phyloP scores from a whole-genome alignment of 1,140 invertebrate genomes.

The Ceratitis capitata region DNA sequence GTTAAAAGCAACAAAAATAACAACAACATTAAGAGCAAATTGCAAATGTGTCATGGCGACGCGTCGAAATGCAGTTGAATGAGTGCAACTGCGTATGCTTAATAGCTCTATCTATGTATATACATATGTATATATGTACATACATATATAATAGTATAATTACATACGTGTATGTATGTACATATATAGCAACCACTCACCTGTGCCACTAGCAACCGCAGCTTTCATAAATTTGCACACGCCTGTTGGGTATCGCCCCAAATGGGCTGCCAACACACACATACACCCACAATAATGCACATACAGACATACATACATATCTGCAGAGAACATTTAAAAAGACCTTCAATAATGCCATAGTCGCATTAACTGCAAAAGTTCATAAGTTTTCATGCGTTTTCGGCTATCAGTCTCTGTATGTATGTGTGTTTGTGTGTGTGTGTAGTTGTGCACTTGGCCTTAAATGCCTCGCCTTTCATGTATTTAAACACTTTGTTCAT shows the following conservation, averaged over 20 bases:
- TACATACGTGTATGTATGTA: too few species aligned
- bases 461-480: too few species aligned
- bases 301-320: background rate
- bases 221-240: background rate
- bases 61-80: constrained; percentile 10
- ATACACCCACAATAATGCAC: background rate
- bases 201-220: background rate
- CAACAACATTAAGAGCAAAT: background rate
- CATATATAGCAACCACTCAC: background rate
- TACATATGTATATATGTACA: too few species aligned
- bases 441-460: background rate
- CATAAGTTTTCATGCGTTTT: too few species aligned
- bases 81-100: background rate
- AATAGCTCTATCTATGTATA: background rate
- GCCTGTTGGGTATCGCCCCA: constrained; percentile 3
- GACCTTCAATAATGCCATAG: too few species aligned
- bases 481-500: too few species aligned
- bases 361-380: too few species aligned
- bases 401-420: too few species aligned
- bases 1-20: background rate
- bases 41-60: background rate
- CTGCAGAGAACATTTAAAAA: too few species aligned
- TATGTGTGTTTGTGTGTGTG: too few species aligned
- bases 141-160: too few species aligned
- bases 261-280: background rate